phyloP scores from a whole-genome alignment of 1,140 invertebrate species.

The Lepidostoma basale region DNA sequence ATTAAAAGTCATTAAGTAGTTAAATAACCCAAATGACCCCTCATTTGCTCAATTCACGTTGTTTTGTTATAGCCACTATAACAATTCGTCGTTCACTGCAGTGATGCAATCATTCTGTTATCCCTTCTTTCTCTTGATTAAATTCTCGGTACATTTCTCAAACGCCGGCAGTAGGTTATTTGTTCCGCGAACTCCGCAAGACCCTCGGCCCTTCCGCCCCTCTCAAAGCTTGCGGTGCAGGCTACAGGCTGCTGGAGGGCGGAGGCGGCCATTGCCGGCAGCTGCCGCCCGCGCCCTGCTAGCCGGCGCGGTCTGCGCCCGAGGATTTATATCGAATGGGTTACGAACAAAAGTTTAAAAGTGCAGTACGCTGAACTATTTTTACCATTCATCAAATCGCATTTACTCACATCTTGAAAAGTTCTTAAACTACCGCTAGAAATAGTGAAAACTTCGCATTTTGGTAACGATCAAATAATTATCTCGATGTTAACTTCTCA shows the following conservation, averaged over 20 bases:
- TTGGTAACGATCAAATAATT: too few relatives aligned
- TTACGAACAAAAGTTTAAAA: neutral
- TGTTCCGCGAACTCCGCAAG: neutral
- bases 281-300: conserved; percentile 21
- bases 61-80: neutral
- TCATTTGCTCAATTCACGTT: neutral
- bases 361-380: neutral
- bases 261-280: conserved; percentile 29
- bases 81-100: neutral
- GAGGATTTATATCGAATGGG: conserved; percentile 13
- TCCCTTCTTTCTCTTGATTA: conserved; percentile 11
- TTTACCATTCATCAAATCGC: neutral
- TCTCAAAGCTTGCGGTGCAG: conserved; percentile 11
- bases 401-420: too few relatives aligned
- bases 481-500: too few relatives aligned
- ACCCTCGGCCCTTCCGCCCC: neutral
- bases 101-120: neutral
- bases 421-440: too few relatives aligned
- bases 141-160: conserved; percentile 21
- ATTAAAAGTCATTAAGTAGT: neutral
- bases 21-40: neutral
- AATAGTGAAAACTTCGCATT: too few relatives aligned
- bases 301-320: too few relatives aligned
- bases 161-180: conserved; percentile 6
- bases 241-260: too few relatives aligned